Conservation (phyloP, 2,797 vertebrate genomes). For the Cottoperca gobio region DNA sequence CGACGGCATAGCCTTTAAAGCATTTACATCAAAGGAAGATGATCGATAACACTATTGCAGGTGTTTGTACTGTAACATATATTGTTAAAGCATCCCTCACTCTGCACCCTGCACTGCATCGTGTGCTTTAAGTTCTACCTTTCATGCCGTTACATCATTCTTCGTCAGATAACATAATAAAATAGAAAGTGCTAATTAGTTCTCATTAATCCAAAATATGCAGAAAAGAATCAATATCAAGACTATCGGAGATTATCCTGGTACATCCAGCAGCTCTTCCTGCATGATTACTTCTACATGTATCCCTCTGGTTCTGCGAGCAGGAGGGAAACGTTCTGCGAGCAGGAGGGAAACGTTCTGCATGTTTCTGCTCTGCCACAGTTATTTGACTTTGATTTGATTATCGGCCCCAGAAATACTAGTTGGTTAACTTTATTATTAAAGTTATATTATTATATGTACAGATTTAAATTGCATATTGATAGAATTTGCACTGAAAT, state of each 20-base stretch:
- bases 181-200: conserved; percentile 26
- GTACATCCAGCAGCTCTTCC: conserved; percentile 9
- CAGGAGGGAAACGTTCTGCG: neutral
- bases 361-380: neutral
- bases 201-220: conserved; percentile 27
- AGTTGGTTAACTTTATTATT: no score
- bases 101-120: neutral
- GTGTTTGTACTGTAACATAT: neutral
- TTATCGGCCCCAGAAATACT: no score
- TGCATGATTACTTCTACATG: neutral
- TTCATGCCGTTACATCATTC: conserved; percentile 39
- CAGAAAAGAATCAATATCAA: conserved; percentile 36
- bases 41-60: neutral
- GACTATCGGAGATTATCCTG: conserved; percentile 28
- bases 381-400: neutral
- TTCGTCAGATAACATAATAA: conserved; percentile 23
- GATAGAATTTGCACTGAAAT: no score
- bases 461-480: no score
- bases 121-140: conserved; percentile 9
- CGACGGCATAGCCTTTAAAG: neutral
- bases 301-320: neutral
- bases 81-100: neutral
- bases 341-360: neutral
- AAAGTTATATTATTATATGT: no score
- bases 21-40: neutral